Evolutionary conservation across 2,113 vertebrate species (phyloP).

Genomic region (Sula dactylatra): DNA sequence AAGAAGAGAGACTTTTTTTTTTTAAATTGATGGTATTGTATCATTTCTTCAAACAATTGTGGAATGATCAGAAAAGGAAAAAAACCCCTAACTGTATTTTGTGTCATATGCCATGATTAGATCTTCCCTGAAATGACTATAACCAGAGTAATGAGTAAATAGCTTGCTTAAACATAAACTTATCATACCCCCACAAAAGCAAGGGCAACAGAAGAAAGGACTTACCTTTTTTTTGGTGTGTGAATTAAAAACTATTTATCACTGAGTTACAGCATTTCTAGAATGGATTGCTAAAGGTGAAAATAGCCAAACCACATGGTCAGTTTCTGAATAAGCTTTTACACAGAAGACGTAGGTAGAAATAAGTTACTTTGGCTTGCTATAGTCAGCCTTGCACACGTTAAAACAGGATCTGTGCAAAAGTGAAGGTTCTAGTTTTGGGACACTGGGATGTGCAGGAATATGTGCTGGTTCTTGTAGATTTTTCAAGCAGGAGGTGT

Average conservation of each 20-base stretch:
- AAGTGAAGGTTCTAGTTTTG: background rate
- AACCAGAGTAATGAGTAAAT: background rate
- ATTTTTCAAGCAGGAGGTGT: background rate
- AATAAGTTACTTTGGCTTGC: background rate
- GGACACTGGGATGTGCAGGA: background rate
- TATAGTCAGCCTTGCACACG: background rate
- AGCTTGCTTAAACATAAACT: background rate
- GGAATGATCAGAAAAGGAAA: background rate
- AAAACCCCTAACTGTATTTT: background rate
- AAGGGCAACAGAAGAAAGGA: background rate
- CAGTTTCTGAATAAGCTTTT: background rate
- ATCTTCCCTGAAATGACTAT: background rate
- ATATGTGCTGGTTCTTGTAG: background rate
- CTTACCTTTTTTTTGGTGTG: background rate
- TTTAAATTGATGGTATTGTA: background rate
- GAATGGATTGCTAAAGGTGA: background rate
- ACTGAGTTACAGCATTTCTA: background rate
- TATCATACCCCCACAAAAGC: background rate
- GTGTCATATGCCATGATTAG: background rate
- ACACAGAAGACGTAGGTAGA: background rate
- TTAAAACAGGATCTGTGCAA: background rate
- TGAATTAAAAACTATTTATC: background rate
- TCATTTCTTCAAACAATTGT: background rate
- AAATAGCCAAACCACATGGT: background rate
- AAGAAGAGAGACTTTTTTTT: background rate